Evolutionary conservation across 1,140 invertebrate genomes (phyloP).

Genomic region (Anastrepha obliqua): DNA sequence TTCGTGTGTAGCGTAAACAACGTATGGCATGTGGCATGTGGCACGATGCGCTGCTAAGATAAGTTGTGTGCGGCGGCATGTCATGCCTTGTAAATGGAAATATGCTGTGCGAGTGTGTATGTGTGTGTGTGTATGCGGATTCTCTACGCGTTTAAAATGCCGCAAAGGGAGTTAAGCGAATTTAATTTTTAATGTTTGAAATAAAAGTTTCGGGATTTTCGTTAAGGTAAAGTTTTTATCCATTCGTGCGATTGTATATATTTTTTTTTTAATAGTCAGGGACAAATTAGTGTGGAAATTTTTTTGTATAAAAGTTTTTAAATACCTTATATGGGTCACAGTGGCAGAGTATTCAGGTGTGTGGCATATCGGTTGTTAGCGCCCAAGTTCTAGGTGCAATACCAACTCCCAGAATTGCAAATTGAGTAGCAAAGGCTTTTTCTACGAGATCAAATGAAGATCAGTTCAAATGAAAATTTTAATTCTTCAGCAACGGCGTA

Average conservation of each 20-base stretch:
- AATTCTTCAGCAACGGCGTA: too few species aligned
- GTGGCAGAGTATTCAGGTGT: too few species aligned
- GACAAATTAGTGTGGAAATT: not conserved
- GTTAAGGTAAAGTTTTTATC: not conserved
- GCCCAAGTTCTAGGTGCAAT: too few species aligned
- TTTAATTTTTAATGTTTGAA: slow-evolving; percentile 48
- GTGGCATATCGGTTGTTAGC: too few species aligned
- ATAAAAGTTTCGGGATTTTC: slow-evolving; percentile 9
- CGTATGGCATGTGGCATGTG: slow-evolving; percentile 45
- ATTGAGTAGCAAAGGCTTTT: too few species aligned
- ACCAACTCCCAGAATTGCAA: too few species aligned
- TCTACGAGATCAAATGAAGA: too few species aligned
- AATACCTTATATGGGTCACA: too few species aligned
- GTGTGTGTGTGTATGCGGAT: not conserved
- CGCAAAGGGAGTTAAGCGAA: not conserved
- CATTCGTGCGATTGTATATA: not conserved
- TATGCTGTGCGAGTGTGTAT: not conserved
- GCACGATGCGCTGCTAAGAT: not conserved
- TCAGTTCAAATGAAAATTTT: too few species aligned
- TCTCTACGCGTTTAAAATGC: slow-evolving; percentile 33
- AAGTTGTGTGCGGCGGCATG: not conserved
- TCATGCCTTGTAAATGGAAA: not conserved
- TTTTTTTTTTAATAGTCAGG: not conserved
- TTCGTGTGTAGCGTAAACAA: slow-evolving; percentile 38
- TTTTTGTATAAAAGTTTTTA: not conserved